Evolutionary conservation across 2,888 invertebrate species (phyloP), one percentile per base, ranked within the genome.

Genomic region (Acleris literana): DNA sequence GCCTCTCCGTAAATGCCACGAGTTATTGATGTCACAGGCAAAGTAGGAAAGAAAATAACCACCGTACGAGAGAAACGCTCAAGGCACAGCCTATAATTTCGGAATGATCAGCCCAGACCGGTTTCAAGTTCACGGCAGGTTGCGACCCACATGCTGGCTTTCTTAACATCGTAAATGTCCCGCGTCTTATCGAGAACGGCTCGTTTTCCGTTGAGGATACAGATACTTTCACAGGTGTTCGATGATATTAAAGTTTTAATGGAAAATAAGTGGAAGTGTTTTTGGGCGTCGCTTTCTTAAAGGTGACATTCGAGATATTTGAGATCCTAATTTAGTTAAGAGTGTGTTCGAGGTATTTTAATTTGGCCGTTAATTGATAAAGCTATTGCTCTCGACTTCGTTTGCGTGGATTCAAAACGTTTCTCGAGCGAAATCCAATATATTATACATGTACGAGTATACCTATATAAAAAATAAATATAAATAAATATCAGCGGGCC

Each of bases 111-210:
- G 70, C 61, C 64, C 70, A 63, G 78, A 84, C 86, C 87, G 86
- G 88, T 87, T 83, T 69, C 82, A 82, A 84, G 84, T 84, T 85
- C 83, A 84, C 72, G 72, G 75, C 89, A 87, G 90, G 89, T 90
- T 89, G 84, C 78, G 87, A 83, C 90, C 86, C 75, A 89, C 83
- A 80, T 85, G 74, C 62, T 57, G 81, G 86, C 89, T 88, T 90
- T 88, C 89, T 87, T 88, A 74, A 76, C 71, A 76, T 77, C 75
- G 79, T 80, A 85, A 86, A 84, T 54, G 59, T 62, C 44, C 64
- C 59, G 43, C 43, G 52, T 46, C 17, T 49, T 61, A 55, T 43
- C 18, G 18, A 49, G 18, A 9, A 43, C 55, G 46, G 18, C 18
- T 54, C 54, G 53, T 46, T 53, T 61, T 22, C 43, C 22, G 52